These are phyloP conservation scores for Nylanderia fulva DNA, from an alignment of 1,140 invertebrate genomes.

Conservation along the genomic window DNA sequence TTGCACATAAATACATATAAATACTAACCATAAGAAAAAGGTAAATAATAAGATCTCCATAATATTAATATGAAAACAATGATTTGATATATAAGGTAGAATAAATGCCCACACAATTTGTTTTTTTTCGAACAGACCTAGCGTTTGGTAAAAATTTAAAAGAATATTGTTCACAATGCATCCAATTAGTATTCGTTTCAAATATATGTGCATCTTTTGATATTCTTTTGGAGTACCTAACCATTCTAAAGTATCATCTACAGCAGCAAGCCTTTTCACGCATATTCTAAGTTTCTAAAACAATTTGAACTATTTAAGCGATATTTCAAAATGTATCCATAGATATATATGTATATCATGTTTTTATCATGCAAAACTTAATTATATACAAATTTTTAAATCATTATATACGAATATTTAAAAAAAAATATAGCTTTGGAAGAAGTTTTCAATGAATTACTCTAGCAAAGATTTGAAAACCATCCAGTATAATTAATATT, in stretches of 20 bases:
- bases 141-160: not conserved
- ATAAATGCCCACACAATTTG: not conserved
- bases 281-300: slow-evolving; percentile 3
- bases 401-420: too few species aligned
- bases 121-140: too few species aligned
- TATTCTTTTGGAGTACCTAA: not conserved
- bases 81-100: not conserved
- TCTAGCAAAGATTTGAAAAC: too few species aligned
- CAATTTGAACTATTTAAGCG: not conserved
- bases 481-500: too few species aligned
- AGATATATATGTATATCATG: too few species aligned
- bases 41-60: not conserved
- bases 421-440: too few species aligned
- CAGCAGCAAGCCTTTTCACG: not conserved
- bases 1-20: not conserved
- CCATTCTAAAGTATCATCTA: slow-evolving; percentile 22
- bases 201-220: not conserved
- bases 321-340: too few species aligned
- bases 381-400: too few species aligned
- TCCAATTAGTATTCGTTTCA: not conserved
- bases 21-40: not conserved
- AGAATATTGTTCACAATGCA: not conserved
- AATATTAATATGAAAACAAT: not conserved
- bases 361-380: too few species aligned
- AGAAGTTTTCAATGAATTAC: too few species aligned